A percentile compares a stretch with the other conserved stretches of the same genome.
These are phyloP conservation scores for Drosophila kurseongensis DNA, from an alignment of 1,140 invertebrate genomes.

Conservation along the genomic window DNA sequence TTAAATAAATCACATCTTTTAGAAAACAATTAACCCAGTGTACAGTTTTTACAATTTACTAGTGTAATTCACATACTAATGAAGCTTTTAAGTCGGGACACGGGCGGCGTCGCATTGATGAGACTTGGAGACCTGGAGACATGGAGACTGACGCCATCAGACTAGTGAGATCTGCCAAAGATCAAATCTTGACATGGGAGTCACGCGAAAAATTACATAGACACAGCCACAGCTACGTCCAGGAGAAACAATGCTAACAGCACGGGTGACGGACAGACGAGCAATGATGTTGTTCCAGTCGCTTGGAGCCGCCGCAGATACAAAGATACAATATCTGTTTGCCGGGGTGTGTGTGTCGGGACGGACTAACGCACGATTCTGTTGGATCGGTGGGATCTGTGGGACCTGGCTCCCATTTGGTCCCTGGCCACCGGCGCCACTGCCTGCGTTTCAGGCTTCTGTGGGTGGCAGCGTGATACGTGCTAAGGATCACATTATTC, in stretches of 20 bases:
- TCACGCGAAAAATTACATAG: conserved; percentile 67
- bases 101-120: conserved; percentile 52
- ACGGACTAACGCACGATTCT: conserved; percentile 62
- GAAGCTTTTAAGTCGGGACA: conserved; percentile 9
- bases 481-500: not conserved
- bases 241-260: conserved; percentile 30
- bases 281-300: conserved; percentile 53
- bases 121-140: conserved; percentile 15
- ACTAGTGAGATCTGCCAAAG: conserved; percentile 57
- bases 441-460: conserved; percentile 24
- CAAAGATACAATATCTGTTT: conserved; percentile 13
- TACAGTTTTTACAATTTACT: conserved; percentile 1
- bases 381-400: conserved; percentile 18
- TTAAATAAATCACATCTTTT: no score
- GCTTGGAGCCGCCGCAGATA: conserved; percentile 25
- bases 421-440: conserved; percentile 48
- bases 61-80: conserved; percentile 9
- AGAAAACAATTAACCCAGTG: no score
- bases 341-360: conserved; percentile 32
- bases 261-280: conserved; percentile 36
- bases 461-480: conserved; percentile 22
- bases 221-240: conserved; percentile 28
- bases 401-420: conserved; percentile 24
- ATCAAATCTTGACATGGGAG: conserved; percentile 67
- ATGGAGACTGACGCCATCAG: conserved; percentile 16